A percentile compares a stretch with the other conserved stretches of the same genome.
These are phyloP conservation scores for Cryptomyrus ogoouensis DNA, from an alignment of 2,113 vertebrate species.

Conservation along the genomic window DNA sequence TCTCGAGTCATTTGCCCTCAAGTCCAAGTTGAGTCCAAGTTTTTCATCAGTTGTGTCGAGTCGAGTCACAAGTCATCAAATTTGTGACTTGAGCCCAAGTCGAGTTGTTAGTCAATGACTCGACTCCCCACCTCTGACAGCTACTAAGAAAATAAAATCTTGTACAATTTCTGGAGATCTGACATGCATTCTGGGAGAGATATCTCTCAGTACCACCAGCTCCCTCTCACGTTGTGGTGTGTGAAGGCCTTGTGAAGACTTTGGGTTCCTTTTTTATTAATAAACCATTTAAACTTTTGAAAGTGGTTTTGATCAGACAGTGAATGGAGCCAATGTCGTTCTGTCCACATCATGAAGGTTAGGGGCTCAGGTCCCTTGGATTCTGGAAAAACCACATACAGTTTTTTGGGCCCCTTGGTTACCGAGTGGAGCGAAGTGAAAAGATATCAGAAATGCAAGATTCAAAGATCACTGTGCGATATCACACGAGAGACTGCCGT, in stretches of 20 bases:
- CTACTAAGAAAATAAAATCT: neutral
- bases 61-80: neutral
- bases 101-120: neutral
- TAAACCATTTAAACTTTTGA: neutral
- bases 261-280: neutral
- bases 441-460: neutral
- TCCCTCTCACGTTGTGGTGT: neutral
- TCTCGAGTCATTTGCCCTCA: too few species aligned
- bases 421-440: neutral
- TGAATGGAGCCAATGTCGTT: neutral
- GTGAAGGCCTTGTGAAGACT: neutral
- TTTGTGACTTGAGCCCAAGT: neutral
- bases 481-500: neutral
- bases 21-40: too few species aligned
- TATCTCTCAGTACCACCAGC: neutral
- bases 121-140: neutral
- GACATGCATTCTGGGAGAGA: neutral
- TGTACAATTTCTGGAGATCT: neutral
- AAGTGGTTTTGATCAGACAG: neutral
- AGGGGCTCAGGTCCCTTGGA: neutral
- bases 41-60: too few species aligned
- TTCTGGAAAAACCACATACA: neutral
- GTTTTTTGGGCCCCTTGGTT: neutral
- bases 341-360: neutral
- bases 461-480: neutral